Base-by-base conservation (phyloP, 2,888 invertebrate genomes). In the Halictus quadricinctus region DNA sequence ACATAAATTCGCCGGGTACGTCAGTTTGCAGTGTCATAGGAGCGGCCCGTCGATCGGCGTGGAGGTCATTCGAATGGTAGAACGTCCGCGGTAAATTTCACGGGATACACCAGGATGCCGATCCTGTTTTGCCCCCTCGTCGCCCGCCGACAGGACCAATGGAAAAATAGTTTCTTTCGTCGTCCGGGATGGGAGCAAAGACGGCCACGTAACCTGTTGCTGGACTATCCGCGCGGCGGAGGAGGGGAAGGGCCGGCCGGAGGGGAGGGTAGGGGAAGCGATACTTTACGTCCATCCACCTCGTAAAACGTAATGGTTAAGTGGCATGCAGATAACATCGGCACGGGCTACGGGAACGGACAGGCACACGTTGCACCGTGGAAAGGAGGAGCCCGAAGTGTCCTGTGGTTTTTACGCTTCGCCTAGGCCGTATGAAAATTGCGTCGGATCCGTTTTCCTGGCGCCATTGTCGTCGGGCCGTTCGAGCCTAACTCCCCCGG, bases 221-320 rank as follows among this genome's bases (percentile, higher is more conserved):
- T 72, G 81, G 64, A 70, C 66, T 69, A 58, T 8, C 43, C 48
- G 43, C 50, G 7, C 13, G 36, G 36, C 36, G 36, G 4, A 5
- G 36, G 36, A 36, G 36, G 36, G 36, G 36, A 36, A 36, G 1
- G 36, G 2, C n/a, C 21, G 58, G 29, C 13, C 1, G 25, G 60
- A 13, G 74, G 41, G 36, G 64, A 70, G 41, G 36, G 64, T 66
- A 73, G 48, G 29, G 29, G 29, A 5, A 15, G 36, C 69, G 60
- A 46, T 70, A 82, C 66, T 89, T 89, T 86, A 89, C 77, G 83
- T 88, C 79, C 84, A 88, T 86, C 86, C 80, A 83, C 76, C 88
- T 89, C 89, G 79, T 89, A 89, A 89, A 89, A 84, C 85, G 85
- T 82, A 89, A 89, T 87, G 86, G 84, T 87, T 85, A 85, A 89